A percentile compares a stretch with the other conserved stretches of the same genome.
Conservation (phyloP, 1,140 invertebrate species). For the Solen grandis region DNA sequence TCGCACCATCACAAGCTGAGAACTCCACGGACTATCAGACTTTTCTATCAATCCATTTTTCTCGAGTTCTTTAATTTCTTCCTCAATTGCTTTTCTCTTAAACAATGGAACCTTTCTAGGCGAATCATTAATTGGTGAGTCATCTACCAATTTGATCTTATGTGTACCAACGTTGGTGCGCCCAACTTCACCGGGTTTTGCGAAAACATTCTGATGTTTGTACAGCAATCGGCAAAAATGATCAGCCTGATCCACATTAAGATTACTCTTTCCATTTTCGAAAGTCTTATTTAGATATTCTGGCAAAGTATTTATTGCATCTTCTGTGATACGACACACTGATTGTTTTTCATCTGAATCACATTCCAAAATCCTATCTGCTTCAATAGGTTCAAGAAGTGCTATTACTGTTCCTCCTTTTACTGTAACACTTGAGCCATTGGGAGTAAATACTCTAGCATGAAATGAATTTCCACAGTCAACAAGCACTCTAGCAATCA, state of each 20-base stretch:
- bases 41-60: constrained; percentile 39
- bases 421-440: neutral
- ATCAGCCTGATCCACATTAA: neutral
- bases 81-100: constrained; percentile 11
- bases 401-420: neutral
- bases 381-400: constrained; percentile 8
- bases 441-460: neutral
- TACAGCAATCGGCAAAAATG: neutral
- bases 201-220: constrained; percentile 15
- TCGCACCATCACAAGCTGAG: constrained; percentile 8
- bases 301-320: neutral
- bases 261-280: neutral
- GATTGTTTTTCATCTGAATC: neutral
- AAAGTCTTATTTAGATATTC: neutral
- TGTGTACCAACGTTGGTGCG: neutral
- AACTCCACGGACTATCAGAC: constrained; percentile 16
- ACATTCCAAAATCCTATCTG: neutral
- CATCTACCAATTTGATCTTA: constrained; percentile 19
- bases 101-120: constrained; percentile 27
- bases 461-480: neutral
- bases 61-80: too few relatives aligned
- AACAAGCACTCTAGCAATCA: constrained; percentile 6
- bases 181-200: constrained; percentile 32
- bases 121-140: constrained; percentile 26
- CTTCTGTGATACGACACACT: neutral